Conservation (phyloP, 2,888 invertebrate species). For the Drosophila mettleri region DNA sequence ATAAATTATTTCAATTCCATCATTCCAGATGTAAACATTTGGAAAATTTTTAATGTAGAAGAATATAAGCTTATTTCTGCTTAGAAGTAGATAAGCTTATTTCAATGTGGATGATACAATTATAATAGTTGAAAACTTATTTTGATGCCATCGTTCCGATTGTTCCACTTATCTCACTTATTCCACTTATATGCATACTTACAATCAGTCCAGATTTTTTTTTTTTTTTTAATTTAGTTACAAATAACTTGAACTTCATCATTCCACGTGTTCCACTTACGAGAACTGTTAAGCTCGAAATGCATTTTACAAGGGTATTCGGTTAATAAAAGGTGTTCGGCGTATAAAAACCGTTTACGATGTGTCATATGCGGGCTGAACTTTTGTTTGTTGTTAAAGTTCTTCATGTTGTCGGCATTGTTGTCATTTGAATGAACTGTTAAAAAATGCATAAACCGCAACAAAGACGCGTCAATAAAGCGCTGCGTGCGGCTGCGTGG, state of each 20-base stretch:
- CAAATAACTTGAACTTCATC: background rate
- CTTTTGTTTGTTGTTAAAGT: conserved; percentile 6
- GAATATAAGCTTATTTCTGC: too few species aligned
- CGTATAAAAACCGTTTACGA: conserved; percentile 54
- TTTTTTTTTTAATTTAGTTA: too few species aligned
- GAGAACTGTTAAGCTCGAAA: background rate
- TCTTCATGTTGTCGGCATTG: conserved; percentile 20
- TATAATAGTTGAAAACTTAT: too few species aligned
- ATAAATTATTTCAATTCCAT: too few species aligned
- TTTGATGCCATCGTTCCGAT: background rate
- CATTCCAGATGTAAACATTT: too few species aligned
- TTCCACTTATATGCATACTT: background rate
- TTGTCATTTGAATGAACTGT: conserved; percentile 44
- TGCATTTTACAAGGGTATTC: background rate
- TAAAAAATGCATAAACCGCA: conserved; percentile 44
- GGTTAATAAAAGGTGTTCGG: conserved; percentile 13
- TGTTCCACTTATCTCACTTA: background rate
- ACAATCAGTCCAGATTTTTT: too few species aligned
- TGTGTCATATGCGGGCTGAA: conserved; percentile 73
- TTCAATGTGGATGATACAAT: too few species aligned
- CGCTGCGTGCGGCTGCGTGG: conserved; percentile 31
- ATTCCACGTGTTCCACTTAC: background rate
- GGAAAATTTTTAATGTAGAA: too few species aligned
- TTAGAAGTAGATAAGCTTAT: too few species aligned
- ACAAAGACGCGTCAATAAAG: conserved; percentile 60